Conservation (phyloP, 2,888 invertebrate species). For the Andrena hattorfiana region DNA sequence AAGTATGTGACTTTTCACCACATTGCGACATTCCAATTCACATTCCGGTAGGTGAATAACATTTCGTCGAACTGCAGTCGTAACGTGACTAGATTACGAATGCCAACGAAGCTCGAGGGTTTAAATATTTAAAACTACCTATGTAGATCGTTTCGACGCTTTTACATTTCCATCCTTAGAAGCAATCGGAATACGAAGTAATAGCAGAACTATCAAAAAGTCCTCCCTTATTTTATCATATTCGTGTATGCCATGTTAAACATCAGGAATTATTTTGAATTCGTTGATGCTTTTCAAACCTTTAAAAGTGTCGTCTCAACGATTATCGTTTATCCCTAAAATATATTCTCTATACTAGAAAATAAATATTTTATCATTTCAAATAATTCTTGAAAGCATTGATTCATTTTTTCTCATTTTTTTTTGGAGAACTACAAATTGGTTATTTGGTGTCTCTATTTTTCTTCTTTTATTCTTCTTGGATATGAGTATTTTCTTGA, state of each 20-base stretch:
- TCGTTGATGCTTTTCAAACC: background rate
- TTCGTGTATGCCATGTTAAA: background rate
- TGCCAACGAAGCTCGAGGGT: background rate
- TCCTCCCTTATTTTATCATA: background rate
- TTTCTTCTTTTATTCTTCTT: background rate
- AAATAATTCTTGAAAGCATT: no score
- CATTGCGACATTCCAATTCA: slow-evolving; percentile 9
- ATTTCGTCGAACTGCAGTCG: slow-evolving; percentile 8
- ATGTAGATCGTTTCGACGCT: background rate
- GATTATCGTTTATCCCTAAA: background rate
- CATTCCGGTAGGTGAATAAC: slow-evolving; percentile 1
- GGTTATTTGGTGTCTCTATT: no score
- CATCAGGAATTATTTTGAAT: background rate
- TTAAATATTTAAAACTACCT: slow-evolving; percentile 8
- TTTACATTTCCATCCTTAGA: background rate
- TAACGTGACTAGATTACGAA: slow-evolving; percentile 8
- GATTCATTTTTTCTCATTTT: no score
- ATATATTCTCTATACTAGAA: background rate
- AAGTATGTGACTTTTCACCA: slow-evolving; percentile 1
- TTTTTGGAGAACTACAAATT: no score
- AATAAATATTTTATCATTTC: background rate
- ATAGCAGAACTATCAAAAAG: background rate
- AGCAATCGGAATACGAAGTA: background rate
- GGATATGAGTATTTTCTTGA: background rate
- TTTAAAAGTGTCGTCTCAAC: background rate